These are phyloP conservation scores for Montipora capitata DNA, from an alignment of 92 coral and sea anemone genomes.

Conservation along the genomic window DNA sequence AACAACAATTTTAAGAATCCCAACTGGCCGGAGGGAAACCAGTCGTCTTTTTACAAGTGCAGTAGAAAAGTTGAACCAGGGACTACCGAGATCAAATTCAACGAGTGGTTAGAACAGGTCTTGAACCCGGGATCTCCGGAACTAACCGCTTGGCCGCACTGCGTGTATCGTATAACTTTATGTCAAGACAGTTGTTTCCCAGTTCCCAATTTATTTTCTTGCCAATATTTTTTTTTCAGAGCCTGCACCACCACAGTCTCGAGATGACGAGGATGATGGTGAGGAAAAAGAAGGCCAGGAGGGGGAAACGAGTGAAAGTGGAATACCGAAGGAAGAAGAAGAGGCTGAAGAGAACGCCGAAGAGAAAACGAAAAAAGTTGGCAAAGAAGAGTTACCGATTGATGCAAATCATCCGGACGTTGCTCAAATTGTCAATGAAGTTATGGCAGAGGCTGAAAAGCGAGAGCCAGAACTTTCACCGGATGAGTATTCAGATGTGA, in stretches of 20 bases:
- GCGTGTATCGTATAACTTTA: too few species aligned
- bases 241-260: constrained; percentile 44
- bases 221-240: constrained; percentile 20
- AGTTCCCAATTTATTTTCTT: background rate
- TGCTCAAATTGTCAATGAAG: constrained; percentile 83
- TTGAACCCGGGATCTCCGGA: too few species aligned
- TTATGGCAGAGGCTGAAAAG: constrained; percentile 87
- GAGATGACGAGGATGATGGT: constrained; percentile 64
- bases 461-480: constrained; percentile 92
- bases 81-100: too few species aligned
- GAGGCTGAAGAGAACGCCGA: constrained; percentile 42
- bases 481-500: constrained; percentile 93
- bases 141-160: too few species aligned
- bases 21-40: too few species aligned
- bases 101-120: too few species aligned
- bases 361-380: constrained; percentile 23
- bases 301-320: constrained; percentile 45
- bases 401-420: constrained; percentile 97
- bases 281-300: constrained; percentile 54
- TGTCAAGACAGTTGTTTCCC: too few species aligned
- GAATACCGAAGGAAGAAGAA: constrained; percentile 33
- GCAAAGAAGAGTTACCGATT: constrained; percentile 68
- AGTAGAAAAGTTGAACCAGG: too few species aligned
- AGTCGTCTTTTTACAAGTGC: too few species aligned
- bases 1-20: too few species aligned